These are phyloP conservation scores for Elegia similella DNA, from an alignment of 2,888 invertebrate genomes.

Conservation along the genomic window DNA sequence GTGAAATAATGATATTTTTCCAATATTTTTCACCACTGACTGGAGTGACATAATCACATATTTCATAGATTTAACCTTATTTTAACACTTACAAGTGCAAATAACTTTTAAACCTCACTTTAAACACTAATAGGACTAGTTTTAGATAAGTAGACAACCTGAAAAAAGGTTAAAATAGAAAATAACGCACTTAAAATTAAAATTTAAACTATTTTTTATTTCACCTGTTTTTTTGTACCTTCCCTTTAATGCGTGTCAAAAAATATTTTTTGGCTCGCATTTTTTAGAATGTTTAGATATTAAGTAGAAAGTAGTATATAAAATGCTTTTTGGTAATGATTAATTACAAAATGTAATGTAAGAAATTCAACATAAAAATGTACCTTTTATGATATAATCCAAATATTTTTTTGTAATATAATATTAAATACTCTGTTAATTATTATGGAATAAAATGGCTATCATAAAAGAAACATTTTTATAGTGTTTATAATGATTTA, in stretches of 20 bases:
- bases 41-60: conserved; percentile 18
- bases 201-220: not conserved
- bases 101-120: conserved; percentile 18
- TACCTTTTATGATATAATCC: too few relatives aligned
- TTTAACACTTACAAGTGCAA: conserved; percentile 19
- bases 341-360: too few relatives aligned
- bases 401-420: too few relatives aligned
- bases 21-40: conserved; percentile 6
- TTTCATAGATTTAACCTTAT: conserved; percentile 13
- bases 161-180: not conserved
- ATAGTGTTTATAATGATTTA: too few relatives aligned
- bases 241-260: not conserved
- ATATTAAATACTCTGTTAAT: too few relatives aligned
- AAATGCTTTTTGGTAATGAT: too few relatives aligned
- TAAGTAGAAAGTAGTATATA: too few relatives aligned
- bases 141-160: conserved; percentile 18
- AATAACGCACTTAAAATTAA: conserved; percentile 2
- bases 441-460: too few relatives aligned
- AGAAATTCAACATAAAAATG: too few relatives aligned
- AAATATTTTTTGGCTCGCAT: not conserved
- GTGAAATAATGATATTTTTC: not conserved
- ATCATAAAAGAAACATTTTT: too few relatives aligned
- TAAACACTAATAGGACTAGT: conserved; percentile 16
- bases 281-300: not conserved
- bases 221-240: not conserved